phyloP scores from a whole-genome alignment of 2,888 invertebrate species.

The Antheraea assamensis region DNA sequence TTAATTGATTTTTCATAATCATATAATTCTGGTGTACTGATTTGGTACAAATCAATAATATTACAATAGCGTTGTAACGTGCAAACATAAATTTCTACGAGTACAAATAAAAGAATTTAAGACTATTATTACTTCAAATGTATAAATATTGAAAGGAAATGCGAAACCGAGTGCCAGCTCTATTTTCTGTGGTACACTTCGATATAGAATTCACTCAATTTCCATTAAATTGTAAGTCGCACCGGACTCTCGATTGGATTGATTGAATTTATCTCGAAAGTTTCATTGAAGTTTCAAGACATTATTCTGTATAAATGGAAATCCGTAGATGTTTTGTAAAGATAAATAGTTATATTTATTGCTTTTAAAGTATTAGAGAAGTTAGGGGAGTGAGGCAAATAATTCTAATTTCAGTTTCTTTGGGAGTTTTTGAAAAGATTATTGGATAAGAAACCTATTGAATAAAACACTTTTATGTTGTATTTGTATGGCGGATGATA shows the following conservation, averaged over 20 bases:
- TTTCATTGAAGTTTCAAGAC: background rate
- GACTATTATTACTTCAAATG: background rate
- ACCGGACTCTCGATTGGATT: background rate
- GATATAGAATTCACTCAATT: slow-evolving; percentile 1
- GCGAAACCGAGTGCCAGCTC: background rate
- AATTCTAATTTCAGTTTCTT: background rate
- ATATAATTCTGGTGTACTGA: too few species aligned
- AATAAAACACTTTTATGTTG: background rate
- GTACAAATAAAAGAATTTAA: too few species aligned
- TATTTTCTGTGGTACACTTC: background rate
- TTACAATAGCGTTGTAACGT: too few species aligned
- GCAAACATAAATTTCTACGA: too few species aligned
- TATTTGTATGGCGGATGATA: too few species aligned
- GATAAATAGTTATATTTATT: background rate
- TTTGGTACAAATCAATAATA: too few species aligned
- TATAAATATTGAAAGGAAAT: background rate
- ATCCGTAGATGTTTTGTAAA: background rate
- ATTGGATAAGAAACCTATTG: background rate
- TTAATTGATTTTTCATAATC: too few species aligned
- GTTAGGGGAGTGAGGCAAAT: background rate
- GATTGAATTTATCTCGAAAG: background rate
- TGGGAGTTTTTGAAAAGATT: background rate
- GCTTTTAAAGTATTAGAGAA: background rate
- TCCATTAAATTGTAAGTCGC: background rate
- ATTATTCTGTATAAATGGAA: background rate